Base-by-base conservation (phyloP, 2,888 invertebrate species). In the Matsumyia berberina region DNA sequence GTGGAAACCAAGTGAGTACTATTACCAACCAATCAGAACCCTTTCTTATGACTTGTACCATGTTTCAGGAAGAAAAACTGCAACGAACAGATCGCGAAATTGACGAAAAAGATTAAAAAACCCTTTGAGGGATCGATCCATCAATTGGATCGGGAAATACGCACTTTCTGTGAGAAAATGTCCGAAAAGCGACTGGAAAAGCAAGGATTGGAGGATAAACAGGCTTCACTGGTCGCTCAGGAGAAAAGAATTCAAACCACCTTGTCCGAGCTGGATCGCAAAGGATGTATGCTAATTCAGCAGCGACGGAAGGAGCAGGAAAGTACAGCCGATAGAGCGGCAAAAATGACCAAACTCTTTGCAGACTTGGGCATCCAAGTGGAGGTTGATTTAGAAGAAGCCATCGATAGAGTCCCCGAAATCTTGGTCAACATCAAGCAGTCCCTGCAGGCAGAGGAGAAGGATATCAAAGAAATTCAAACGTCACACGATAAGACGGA, bases 121-220 rank as follows among this genome's bases (percentile, higher is more conserved):
- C 87, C 76, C 46, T 95, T 93, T 89, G 88, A 91, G 85, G 96
- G 95, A 0, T 92, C 93, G 1, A 93, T 94, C 74, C 92, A 92
- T 15, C 94, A 95, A 86, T 89, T 96, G 53, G 89, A 93, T 46
- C 86, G 90, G 29, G 93, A 93, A 89, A 93, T 95, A 31, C 85
- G 89, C 4, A 90, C 89, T 3, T 94, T 94, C 83, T 89, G 92
- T 46, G 89, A 90, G 58, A 92, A 93, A 81, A 92, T 93, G 87
- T 78, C 89, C 0, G 91, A 91, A 67, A 93, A 93, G 83, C 88
- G 90, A 57, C 81, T 88, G 9, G 89, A 92, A 53, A 92, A 92
- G 35, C 81, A 86, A 4, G 89, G 92, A 88, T 88, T 92, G 19
- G 92, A 90, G 53, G 87, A 88, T n/a, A 86, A 88, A 33, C 85